Evolutionary conservation across 1,140 invertebrate species (phyloP), one percentile per base, ranked within the genome.

Genomic region (Diorhabda elongata): DNA sequence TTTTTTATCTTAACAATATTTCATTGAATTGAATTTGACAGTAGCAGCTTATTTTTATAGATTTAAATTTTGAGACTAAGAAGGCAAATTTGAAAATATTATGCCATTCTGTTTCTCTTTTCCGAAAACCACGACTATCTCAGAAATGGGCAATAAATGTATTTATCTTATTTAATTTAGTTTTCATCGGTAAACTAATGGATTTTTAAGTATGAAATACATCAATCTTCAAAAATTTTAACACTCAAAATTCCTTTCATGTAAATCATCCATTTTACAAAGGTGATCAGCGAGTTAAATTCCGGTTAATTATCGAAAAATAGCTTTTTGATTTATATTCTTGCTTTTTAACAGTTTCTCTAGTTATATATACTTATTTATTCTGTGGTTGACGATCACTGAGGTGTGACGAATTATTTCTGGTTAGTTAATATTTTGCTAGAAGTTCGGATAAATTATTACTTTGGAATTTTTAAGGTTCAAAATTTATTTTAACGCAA

Each of bases 161-260:
- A 45, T 26, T 64, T 64, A 42, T 64, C 63, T 64, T 11, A 56
- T 41, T 6, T 6, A 52, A 45, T 64, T 42, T n/a, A 47, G 42
- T 11, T 4, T 44, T 63, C 11, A 6, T 64, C 26, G 11, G 44
- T 47, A 56, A 41, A 11, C 56, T 64, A 64, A 64, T 64, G 63
- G 63, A 64, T 64, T 64, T 64, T 64, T 64, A 64, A 57, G 63
- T 64, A 64, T 57, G 41, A 56, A 56, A 56, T 26, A 57, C 41
- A 57, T 47, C n/a, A 64, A 64, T 47, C 42, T 26, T 42, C 56
- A 52, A 56, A 64, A 57, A 26, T 64, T 64, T 45, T 3, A 47
- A 64, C 63, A 64, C 63, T 64, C 52, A 64, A 64, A 64, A 64
- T 64, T 64, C 63, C 63, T 8, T 57, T 64, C 47, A 64, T 56